A percentile compares a stretch with the other conserved stretches of the same genome.
These are phyloP conservation scores for Coelogynopora nodosa DNA, from an alignment of 2,888 invertebrate species.

Conservation along the genomic window DNA sequence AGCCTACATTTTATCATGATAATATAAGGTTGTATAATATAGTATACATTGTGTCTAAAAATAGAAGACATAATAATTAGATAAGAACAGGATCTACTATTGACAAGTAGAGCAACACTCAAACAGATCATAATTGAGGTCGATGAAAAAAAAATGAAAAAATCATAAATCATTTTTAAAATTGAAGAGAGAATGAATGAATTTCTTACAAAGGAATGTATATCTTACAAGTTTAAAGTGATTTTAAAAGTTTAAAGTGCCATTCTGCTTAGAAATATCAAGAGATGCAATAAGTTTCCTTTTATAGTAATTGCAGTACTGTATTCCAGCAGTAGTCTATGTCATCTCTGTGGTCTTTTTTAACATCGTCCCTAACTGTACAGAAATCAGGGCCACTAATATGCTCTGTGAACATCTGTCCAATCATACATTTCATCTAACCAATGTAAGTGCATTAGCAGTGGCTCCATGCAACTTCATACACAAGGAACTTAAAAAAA, in stretches of 20 bases:
- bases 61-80: not conserved
- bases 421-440: not conserved
- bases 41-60: not conserved
- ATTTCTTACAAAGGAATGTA: not conserved
- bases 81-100: not conserved
- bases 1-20: not conserved
- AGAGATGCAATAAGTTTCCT: not conserved
- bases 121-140: not conserved
- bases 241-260: not conserved
- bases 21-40: not conserved
- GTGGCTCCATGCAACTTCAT: not conserved
- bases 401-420: not conserved
- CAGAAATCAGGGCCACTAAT: not conserved
- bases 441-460: not conserved
- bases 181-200: not conserved
- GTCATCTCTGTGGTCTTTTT: not conserved
- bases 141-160: not conserved
- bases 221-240: not conserved
- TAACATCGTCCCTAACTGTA: not conserved
- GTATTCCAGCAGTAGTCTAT: not conserved
- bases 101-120: not conserved
- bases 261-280: not conserved
- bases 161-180: too few relatives aligned
- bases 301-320: not conserved
- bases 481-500: not conserved